Conservation (phyloP, 2,113 vertebrate genomes). For the Gallinago paraguaiae region DNA sequence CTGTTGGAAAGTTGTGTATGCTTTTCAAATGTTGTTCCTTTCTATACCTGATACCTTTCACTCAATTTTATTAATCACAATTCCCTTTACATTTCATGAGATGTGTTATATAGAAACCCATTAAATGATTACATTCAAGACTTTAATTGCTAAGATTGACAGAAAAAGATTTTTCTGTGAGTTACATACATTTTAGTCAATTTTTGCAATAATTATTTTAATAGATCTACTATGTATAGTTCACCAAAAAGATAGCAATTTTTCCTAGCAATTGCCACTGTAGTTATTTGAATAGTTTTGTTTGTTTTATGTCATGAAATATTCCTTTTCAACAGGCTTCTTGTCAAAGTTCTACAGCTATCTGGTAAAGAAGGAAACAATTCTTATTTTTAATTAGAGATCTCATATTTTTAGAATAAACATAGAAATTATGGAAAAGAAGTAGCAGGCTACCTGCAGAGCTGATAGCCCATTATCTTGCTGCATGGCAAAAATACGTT, state of each 20-base stretch:
- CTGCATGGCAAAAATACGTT: neutral
- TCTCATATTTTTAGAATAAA: neutral
- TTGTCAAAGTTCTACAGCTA: neutral
- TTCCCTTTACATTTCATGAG: neutral
- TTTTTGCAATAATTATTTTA: neutral
- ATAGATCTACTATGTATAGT: neutral
- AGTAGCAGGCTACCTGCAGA: neutral
- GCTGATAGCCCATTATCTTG: neutral
- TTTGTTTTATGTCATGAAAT: neutral
- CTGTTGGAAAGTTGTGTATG: neutral
- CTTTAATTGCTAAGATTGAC: neutral
- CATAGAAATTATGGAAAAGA: neutral
- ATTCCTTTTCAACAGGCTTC: neutral
- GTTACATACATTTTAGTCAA: neutral
- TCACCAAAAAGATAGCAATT: neutral
- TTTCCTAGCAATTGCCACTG: neutral
- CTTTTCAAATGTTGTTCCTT: neutral
- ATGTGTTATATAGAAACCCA: neutral
- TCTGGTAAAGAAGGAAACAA: neutral
- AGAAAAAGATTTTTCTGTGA: neutral
- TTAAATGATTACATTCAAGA: neutral
- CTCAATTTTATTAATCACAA: neutral
- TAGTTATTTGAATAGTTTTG: neutral
- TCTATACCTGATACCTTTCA: neutral
- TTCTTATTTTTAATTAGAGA: neutral